These are phyloP conservation scores for Heteromyza rotundicornis DNA, from an alignment of 2,888 invertebrate genomes.

Conservation along the genomic window DNA sequence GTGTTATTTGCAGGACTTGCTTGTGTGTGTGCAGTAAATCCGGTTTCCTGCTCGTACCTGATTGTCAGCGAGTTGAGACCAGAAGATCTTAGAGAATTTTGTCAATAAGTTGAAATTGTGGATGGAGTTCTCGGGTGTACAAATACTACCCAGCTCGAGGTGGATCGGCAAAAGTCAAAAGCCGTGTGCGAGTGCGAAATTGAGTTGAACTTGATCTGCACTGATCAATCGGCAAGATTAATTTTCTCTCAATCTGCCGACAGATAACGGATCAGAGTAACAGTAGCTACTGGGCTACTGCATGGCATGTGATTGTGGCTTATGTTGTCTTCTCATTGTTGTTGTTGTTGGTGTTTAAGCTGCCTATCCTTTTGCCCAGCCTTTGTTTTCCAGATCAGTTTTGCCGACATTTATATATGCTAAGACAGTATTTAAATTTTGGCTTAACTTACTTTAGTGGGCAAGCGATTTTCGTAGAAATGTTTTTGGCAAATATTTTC, in stretches of 20 bases:
- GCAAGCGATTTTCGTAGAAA: slow-evolving; percentile 43
- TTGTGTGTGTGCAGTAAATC: slow-evolving; percentile 35
- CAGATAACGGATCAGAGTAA: neutral
- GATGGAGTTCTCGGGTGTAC: too few relatives aligned
- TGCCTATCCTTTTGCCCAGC: neutral
- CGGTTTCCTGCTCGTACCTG: slow-evolving; percentile 44
- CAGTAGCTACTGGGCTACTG: neutral
- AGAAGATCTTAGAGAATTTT: slow-evolving; percentile 15
- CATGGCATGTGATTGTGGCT: slow-evolving; percentile 39
- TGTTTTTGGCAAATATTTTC: slow-evolving; percentile 26
- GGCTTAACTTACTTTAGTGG: slow-evolving; percentile 54
- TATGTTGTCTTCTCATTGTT: slow-evolving; percentile 30
- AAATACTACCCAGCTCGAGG: slow-evolving; percentile 13
- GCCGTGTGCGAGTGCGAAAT: slow-evolving; percentile 40
- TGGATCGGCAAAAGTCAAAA: slow-evolving; percentile 49
- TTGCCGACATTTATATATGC: slow-evolving; percentile 17
- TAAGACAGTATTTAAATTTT: slow-evolving; percentile 4
- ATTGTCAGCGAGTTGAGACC: slow-evolving; percentile 32
- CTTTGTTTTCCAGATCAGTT: slow-evolving; percentile 21
- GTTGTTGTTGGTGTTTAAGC: slow-evolving; percentile 11
- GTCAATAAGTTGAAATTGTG: slow-evolving; percentile 10
- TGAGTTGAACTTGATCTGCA: slow-evolving; percentile 35
- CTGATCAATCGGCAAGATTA: slow-evolving; percentile 49
- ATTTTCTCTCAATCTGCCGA: slow-evolving; percentile 30
- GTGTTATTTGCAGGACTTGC: neutral